Conservation (phyloP, 2,113 vertebrate genomes). For the Raja brachyura region DNA sequence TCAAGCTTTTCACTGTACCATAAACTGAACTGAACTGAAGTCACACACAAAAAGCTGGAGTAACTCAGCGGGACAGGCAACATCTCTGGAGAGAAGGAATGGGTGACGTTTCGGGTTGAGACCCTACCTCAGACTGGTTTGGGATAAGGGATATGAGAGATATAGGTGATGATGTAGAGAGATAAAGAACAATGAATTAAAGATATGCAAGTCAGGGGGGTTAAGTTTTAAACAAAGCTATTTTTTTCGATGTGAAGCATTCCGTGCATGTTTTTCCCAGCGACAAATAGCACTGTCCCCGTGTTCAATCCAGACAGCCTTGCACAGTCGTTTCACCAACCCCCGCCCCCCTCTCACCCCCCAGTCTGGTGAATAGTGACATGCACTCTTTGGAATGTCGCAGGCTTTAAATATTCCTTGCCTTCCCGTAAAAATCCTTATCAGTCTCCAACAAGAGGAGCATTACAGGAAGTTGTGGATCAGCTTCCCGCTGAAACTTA, state of each 20-base stretch:
- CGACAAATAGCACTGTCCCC: not conserved
- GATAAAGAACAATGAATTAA: too few species aligned
- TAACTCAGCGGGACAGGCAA: too few species aligned
- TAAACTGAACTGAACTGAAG: too few species aligned
- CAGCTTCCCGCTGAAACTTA: not conserved
- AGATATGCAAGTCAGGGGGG: not conserved
- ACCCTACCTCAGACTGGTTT: too few species aligned
- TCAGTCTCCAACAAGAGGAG: not conserved
- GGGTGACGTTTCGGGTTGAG: too few species aligned
- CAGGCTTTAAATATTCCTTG: not conserved
- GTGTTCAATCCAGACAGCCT: too few species aligned
- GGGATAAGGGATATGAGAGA: too few species aligned
- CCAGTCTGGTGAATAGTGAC: not conserved
- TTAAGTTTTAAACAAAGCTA: not conserved
- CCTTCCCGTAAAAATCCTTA: not conserved
- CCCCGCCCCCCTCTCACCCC: not conserved
- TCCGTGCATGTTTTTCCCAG: not conserved
- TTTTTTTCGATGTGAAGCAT: not conserved
- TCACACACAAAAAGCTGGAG: too few species aligned
- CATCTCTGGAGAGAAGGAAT: too few species aligned
- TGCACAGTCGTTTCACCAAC: too few species aligned
- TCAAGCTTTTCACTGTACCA: too few species aligned
- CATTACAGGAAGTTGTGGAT: not conserved
- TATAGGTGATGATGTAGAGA: too few species aligned
- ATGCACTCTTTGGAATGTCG: not conserved